Conservation (phyloP, 2,797 vertebrate genomes). For the Schizopygopsis malacanthus region DNA sequence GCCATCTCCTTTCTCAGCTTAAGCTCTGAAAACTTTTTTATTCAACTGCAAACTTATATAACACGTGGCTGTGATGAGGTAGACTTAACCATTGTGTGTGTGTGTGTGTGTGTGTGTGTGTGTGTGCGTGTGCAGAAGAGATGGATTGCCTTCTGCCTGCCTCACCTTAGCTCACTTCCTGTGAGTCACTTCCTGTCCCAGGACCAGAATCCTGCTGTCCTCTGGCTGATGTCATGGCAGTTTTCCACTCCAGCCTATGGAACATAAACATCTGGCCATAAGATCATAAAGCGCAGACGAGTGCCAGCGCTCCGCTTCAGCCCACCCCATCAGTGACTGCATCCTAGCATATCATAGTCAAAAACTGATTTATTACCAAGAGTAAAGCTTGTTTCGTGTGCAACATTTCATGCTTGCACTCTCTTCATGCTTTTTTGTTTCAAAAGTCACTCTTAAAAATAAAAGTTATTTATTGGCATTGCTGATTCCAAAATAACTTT, state of each 20-base stretch:
- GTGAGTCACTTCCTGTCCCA: conserved; percentile 84
- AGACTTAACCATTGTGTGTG: conserved; percentile 31
- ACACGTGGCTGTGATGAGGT: conserved; percentile 40
- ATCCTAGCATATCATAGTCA: conserved; percentile 49
- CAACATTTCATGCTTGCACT: conserved; percentile 56
- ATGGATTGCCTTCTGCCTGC: conserved; percentile 60
- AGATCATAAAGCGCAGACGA: conserved; percentile 69
- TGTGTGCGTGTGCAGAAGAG: conserved; percentile 47
- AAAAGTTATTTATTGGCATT: background rate
- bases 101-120: background rate
- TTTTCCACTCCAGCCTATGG: conserved; percentile 71
- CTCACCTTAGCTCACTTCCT: conserved; percentile 79
- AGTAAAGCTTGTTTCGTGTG: conserved; percentile 41
- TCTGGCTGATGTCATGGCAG: conserved; percentile 83
- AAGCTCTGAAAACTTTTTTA: conserved; percentile 27
- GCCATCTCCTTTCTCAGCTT: background rate
- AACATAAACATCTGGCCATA: conserved; percentile 64
- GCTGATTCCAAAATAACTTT: background rate
- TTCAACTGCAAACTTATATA: background rate
- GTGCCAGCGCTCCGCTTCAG: conserved; percentile 58
- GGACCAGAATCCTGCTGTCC: conserved; percentile 79
- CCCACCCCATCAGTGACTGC: conserved; percentile 51
- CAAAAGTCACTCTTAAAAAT: background rate
- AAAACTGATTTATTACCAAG: conserved; percentile 34
- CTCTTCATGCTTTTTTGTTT: background rate